These are phyloP conservation scores for Pollicipes pollicipes DNA, from an alignment of 1,140 invertebrate species.

Conservation along the genomic window DNA sequence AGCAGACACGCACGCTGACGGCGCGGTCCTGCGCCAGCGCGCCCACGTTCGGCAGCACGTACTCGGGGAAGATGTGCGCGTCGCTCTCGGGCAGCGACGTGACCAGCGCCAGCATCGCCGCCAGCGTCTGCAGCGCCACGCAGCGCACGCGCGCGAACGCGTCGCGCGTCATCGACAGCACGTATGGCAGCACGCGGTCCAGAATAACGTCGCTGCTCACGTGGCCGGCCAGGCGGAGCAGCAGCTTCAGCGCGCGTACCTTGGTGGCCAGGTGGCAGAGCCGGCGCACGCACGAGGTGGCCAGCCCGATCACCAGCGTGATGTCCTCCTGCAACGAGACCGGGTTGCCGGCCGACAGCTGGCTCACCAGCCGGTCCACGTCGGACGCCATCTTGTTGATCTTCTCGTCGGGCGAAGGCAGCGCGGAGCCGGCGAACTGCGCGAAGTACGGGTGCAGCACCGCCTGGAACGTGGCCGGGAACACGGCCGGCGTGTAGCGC, in stretches of 20 bases:
- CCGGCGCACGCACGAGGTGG: slow-evolving; percentile 67
- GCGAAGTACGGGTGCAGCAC: slow-evolving; percentile 70
- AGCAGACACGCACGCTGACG: background rate
- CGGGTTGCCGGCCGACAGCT: slow-evolving; percentile 24
- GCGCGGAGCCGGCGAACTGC: slow-evolving; percentile 44
- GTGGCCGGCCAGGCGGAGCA: slow-evolving; percentile 48
- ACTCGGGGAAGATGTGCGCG: slow-evolving; percentile 90
- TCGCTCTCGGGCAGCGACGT: slow-evolving; percentile 34
- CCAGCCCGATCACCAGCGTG: slow-evolving; percentile 68
- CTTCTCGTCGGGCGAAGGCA: slow-evolving; percentile 61
- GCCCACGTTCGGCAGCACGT: slow-evolving; percentile 68
- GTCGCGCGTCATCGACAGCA: slow-evolving; percentile 40
- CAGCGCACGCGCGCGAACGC: slow-evolving; percentile 67
- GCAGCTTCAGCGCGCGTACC: slow-evolving; percentile 63
- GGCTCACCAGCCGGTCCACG: slow-evolving; percentile 53
- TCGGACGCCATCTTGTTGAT: slow-evolving; percentile 45
- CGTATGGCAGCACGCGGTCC: slow-evolving; percentile 82
- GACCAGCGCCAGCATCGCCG: slow-evolving; percentile 42
- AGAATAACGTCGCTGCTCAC: slow-evolving; percentile 59
- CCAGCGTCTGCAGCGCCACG: slow-evolving; percentile 62
- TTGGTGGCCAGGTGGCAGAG: slow-evolving; percentile 72
- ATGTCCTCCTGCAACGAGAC: slow-evolving; percentile 44
- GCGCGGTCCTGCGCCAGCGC: slow-evolving; percentile 28
- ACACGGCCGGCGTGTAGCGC: slow-evolving; percentile 61
- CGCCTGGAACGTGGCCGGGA: slow-evolving; percentile 87